phyloP scores from a whole-genome alignment of 2,888 invertebrate species.

The Falcaria lacertinaria region DNA sequence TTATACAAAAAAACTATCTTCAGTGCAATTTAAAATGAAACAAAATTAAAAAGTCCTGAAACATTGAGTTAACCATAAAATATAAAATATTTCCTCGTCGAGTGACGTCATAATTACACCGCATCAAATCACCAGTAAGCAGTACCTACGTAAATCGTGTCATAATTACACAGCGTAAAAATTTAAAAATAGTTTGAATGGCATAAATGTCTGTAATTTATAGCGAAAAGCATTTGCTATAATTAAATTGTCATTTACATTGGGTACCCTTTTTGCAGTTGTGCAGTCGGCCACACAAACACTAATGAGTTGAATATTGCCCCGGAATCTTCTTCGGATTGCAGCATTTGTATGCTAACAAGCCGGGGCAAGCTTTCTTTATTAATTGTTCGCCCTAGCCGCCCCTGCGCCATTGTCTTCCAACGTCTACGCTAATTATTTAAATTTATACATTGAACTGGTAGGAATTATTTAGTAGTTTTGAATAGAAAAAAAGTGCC shows the following conservation, averaged over 20 bases:
- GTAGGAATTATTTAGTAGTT: not conserved
- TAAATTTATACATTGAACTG: not conserved
- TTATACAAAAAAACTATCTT: too few relatives aligned
- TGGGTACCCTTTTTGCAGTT: constrained; percentile 44
- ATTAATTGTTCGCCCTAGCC: constrained; percentile 41
- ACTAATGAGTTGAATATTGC: constrained; percentile 64
- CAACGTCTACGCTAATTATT: constrained; percentile 5
- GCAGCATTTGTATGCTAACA: constrained; percentile 61
- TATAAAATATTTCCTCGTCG: not conserved
- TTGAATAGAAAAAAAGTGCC: too few relatives aligned
- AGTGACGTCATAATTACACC: not conserved
- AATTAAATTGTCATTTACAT: constrained; percentile 40
- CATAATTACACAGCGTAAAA: not conserved
- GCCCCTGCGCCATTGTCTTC: constrained; percentile 3
- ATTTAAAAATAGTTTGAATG: constrained; percentile 20
- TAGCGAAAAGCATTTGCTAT: constrained; percentile 24
- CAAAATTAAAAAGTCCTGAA: not conserved
- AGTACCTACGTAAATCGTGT: not conserved
- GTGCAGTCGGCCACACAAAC: constrained; percentile 47
- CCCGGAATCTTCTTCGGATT: constrained; percentile 49
- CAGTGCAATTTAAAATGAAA: too few relatives aligned
- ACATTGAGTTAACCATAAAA: not conserved
- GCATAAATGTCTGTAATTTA: constrained; percentile 26
- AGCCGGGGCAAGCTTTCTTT: constrained; percentile 42
- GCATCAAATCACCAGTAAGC: not conserved